Percentiles rank a stretch among this genome's conserved stretches.
Conservation (phyloP, 2,888 invertebrate genomes). For the Lepidocyrtoides sp. region DNA sequence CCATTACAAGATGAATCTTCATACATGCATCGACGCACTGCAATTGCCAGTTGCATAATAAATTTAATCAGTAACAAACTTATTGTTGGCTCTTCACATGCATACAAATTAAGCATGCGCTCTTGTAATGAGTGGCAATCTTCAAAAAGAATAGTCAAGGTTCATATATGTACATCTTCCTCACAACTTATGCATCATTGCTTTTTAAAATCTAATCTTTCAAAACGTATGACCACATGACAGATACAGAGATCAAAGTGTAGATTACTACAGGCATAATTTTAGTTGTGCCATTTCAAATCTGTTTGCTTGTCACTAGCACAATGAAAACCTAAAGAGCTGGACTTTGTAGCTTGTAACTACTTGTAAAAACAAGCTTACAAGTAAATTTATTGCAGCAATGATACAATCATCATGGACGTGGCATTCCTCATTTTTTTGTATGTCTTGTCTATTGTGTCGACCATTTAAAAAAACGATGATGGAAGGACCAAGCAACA, state of each 20-base stretch:
- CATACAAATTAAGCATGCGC: constrained; percentile 41
- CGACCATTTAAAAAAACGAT: not conserved
- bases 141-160: not conserved
- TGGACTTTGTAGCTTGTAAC: not conserved
- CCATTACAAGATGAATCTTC: constrained; percentile 4
- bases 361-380: not conserved
- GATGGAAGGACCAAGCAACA: not conserved
- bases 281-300: constrained; percentile 16
- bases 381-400: not conserved
- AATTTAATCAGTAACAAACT: constrained; percentile 48
- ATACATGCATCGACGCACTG: not conserved
- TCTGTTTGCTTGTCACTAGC: not conserved
- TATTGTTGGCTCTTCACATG: constrained; percentile 28
- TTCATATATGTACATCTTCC: not conserved
- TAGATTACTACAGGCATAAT: constrained; percentile 15
- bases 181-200: constrained; percentile 31
- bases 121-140: not conserved
- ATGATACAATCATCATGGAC: not conserved
- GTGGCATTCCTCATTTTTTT: not conserved
- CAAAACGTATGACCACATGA: not conserved
- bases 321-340: not conserved
- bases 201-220: constrained; percentile 10
- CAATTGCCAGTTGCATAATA: constrained; percentile 30
- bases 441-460: not conserved
- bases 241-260: constrained; percentile 16